Evolutionary conservation across 2,113 vertebrate species (phyloP).

Genomic region (Clarias macrocephalus): DNA sequence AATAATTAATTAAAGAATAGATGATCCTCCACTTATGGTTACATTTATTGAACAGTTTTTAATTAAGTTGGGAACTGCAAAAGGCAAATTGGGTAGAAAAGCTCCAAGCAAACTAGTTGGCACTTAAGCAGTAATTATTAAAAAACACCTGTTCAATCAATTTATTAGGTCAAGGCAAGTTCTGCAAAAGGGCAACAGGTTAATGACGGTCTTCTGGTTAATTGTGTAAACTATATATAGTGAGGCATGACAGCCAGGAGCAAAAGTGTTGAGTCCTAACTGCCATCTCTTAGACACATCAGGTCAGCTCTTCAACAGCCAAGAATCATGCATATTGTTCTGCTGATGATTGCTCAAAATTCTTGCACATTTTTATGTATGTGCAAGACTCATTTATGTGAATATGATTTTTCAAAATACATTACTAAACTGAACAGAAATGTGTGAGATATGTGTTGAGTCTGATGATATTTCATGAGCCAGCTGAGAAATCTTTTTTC

Average conservation of each 20-base stretch:
- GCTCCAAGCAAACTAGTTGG: constrained; percentile 70
- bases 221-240: constrained; percentile 79
- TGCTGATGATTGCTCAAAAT: background rate
- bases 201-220: constrained; percentile 79
- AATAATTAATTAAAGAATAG: background rate
- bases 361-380: constrained; percentile 5
- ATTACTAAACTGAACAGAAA: constrained; percentile 1
- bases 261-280: constrained; percentile 1
- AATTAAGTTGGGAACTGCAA: constrained; percentile 63
- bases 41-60: constrained; percentile 34
- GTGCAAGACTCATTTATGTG: background rate
- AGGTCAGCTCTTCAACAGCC: constrained; percentile 14
- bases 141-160: constrained; percentile 78
- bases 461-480: background rate
- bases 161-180: constrained; percentile 71
- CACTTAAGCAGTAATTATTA: constrained; percentile 74
- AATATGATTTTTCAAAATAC: background rate
- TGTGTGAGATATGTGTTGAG: background rate
- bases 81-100: constrained; percentile 70
- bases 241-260: constrained; percentile 58
- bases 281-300: constrained; percentile 10
- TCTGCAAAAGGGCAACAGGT: constrained; percentile 71
- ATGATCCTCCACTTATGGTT: background rate
- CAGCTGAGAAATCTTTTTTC: background rate
- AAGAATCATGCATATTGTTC: background rate